phyloP scores from a whole-genome alignment of 2,797 vertebrate genomes.

The Pantherophis alleghaniensis region DNA sequence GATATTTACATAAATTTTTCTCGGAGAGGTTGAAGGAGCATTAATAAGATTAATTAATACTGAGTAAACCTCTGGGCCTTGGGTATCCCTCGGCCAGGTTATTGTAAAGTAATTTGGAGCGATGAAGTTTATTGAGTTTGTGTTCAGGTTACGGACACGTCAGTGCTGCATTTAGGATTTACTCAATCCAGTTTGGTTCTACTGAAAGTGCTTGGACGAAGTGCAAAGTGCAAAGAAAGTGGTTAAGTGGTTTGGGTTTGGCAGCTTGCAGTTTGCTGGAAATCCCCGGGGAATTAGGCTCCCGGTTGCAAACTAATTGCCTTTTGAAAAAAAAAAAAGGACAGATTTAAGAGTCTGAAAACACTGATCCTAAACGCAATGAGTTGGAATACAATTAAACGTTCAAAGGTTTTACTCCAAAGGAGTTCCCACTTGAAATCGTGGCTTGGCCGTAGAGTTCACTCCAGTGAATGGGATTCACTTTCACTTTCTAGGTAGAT shows the following conservation, averaged over 20 bases:
- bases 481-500: not conserved
- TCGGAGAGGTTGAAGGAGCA: not conserved
- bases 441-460: not conserved
- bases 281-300: not conserved
- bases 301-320: not conserved
- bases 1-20: not conserved
- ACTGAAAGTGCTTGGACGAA: not conserved
- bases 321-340: not conserved
- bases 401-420: not conserved
- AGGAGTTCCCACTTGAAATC: not conserved
- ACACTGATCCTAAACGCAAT: not conserved
- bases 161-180: not conserved
- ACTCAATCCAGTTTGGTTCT: not conserved
- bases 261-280: not conserved
- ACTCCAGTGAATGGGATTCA: not conserved
- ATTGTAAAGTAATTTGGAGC: not conserved
- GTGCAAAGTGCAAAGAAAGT: not conserved
- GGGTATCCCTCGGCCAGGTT: too few relatives aligned
- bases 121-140: not conserved
- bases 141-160: not conserved
- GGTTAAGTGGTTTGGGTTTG: conserved; percentile 10
- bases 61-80: not conserved
- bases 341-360: not conserved
- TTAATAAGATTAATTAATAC: not conserved
- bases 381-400: not conserved